phyloP scores from a whole-genome alignment of 2,113 vertebrate genomes.

The Elachura formosa region DNA sequence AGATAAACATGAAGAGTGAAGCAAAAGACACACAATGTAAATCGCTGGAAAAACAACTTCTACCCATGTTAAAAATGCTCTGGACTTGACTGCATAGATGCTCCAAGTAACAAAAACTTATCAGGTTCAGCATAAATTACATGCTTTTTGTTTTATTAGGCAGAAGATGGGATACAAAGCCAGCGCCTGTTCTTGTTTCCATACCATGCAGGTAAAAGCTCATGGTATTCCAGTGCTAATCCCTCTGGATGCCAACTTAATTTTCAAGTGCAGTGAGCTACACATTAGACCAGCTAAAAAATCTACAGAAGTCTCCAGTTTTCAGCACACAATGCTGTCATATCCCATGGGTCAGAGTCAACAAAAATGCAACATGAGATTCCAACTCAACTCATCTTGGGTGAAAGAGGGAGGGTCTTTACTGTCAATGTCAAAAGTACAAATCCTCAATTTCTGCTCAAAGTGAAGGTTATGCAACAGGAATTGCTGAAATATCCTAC shows the following conservation, averaged over 20 bases:
- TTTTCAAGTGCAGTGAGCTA: neutral
- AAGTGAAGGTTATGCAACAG: neutral
- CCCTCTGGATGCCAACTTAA: neutral
- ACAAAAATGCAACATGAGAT: neutral
- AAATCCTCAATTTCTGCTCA: neutral
- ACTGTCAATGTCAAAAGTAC: neutral
- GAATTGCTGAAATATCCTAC: neutral
- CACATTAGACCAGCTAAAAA: neutral
- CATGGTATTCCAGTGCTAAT: neutral
- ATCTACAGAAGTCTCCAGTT: neutral
- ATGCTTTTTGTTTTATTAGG: neutral
- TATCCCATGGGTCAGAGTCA: neutral
- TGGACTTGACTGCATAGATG: neutral
- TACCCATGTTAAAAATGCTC: neutral
- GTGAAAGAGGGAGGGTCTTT: neutral
- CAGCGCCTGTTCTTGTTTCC: neutral
- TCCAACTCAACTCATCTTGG: neutral
- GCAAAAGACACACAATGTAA: neutral
- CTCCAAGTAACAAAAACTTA: neutral
- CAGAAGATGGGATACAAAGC: neutral
- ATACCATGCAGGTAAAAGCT: neutral
- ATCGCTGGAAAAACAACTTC: neutral
- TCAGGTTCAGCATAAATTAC: neutral
- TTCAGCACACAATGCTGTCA: neutral
- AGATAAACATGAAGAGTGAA: neutral